These are phyloP conservation scores for Cuculus canorus DNA, from an alignment of 2,797 vertebrate genomes.

Conservation along the genomic window DNA sequence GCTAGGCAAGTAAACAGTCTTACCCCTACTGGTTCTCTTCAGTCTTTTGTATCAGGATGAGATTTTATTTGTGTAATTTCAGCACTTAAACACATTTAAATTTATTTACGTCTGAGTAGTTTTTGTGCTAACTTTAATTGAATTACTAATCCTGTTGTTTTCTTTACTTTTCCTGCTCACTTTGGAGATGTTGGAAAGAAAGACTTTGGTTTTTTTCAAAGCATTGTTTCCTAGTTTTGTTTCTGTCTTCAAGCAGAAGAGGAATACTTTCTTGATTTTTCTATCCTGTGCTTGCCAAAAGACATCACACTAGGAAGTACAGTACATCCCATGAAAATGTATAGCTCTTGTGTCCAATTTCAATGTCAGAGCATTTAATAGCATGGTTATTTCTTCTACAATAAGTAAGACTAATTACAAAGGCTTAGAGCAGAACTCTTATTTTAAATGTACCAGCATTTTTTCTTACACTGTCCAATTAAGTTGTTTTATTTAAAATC, in stretches of 20 bases:
- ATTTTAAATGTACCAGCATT: not conserved
- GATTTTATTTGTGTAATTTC: not conserved
- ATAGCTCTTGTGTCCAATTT: not conserved
- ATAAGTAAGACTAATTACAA: not conserved
- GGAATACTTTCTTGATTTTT: not conserved
- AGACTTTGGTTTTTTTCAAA: not conserved
- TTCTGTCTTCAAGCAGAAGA: conserved; percentile 20
- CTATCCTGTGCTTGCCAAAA: not conserved
- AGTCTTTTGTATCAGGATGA: not conserved
- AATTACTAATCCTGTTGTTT: not conserved
- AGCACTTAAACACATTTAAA: not conserved
- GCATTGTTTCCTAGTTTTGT: not conserved
- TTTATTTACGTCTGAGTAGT: not conserved
- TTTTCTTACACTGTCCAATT: not conserved
- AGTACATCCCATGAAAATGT: not conserved
- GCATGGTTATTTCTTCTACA: not conserved
- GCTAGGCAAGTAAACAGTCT: not conserved
- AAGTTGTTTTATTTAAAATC: not conserved
- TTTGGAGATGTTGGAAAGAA: not conserved
- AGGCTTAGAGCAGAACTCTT: not conserved
- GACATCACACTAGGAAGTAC: not conserved
- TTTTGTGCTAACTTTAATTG: not conserved
- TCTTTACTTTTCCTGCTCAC: not conserved
- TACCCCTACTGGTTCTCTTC: not conserved
- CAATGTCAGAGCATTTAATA: not conserved